Conservation (phyloP, 2,113 vertebrate genomes). For the Piliocolobus tephrosceles region DNA sequence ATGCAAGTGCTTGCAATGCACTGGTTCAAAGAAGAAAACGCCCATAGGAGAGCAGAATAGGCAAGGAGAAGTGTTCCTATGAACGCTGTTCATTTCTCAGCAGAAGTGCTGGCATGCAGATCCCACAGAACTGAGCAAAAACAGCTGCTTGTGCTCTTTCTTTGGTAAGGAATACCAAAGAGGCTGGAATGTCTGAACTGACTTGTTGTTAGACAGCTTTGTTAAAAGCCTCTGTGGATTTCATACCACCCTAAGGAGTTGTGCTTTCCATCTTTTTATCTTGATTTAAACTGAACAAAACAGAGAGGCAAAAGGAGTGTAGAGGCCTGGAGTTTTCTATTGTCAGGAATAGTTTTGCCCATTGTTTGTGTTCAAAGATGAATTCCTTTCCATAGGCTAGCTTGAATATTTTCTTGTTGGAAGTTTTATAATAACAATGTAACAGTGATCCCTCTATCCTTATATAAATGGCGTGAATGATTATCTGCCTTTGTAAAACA, state of each 20-base stretch:
- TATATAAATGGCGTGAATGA: not conserved
- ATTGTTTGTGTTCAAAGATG: conserved; percentile 5
- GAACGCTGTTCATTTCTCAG: conserved; percentile 1
- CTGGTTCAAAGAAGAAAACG: conserved; percentile 23
- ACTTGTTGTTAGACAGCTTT: not conserved
- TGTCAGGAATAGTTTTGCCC: not conserved
- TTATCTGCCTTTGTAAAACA: not conserved
- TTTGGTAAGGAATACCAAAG: conserved; percentile 23
- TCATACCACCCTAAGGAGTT: not conserved
- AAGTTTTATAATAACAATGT: conserved; percentile 40
- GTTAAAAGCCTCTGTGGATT: conserved; percentile 23
- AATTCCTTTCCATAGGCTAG: not conserved
- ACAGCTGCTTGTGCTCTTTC: not conserved
- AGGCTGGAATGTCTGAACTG: not conserved
- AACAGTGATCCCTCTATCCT: not conserved
- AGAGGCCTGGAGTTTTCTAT: not conserved
- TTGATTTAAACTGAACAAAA: conserved; percentile 48
- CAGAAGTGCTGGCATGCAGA: not conserved
- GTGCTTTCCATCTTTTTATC: not conserved
- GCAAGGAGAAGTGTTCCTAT: not conserved
- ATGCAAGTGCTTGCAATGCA: accelerated
- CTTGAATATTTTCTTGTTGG: not conserved
- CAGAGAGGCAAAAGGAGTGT: not conserved
- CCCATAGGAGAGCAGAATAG: not conserved
- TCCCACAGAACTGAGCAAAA: not conserved